A percentile compares a stretch with the other conserved stretches of the same genome.
These are phyloP conservation scores for Nansenia antarctica DNA, from an alignment of 2,113 vertebrate genomes.

Conservation along the genomic window DNA sequence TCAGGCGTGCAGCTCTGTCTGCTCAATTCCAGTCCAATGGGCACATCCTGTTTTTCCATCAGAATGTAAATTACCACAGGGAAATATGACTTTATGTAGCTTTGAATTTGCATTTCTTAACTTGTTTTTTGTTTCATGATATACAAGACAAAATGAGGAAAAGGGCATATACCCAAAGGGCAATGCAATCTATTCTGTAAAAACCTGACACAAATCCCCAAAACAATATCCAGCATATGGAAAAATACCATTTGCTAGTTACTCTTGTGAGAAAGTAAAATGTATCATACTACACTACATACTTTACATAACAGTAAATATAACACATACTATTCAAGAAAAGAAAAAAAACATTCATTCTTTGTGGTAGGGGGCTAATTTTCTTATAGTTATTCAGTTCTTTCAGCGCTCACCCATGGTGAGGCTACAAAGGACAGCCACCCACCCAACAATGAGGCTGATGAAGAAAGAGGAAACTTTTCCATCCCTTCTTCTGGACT, in stretches of 20 bases:
- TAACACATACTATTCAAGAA: no score
- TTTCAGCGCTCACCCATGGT: slow-evolving; percentile 22
- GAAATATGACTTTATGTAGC: neutral
- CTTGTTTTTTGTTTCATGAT: neutral
- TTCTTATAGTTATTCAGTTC: slow-evolving; percentile 30
- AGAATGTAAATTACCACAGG: neutral
- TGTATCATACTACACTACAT: neutral
- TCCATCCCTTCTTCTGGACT: slow-evolving; percentile 19
- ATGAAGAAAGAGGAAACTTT: slow-evolving; percentile 1
- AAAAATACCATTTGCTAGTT: neutral
- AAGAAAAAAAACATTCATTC: neutral
- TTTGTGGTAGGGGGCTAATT: slow-evolving; percentile 12
- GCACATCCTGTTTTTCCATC: neutral
- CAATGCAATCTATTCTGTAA: neutral
- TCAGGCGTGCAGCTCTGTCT: slow-evolving; percentile 1
- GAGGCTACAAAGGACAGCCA: slow-evolving; percentile 18
- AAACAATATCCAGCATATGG: neutral
- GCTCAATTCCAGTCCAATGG: neutral
- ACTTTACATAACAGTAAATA: no score
- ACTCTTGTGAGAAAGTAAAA: neutral
- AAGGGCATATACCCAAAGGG: no score
- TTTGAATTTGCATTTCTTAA: neutral
- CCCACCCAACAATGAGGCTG: slow-evolving; percentile 26
- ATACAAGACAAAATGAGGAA: neutral
- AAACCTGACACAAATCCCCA: neutral